These are phyloP conservation scores for Hydrophis major DNA, from an alignment of 2,797 vertebrate species.

Conservation along the genomic window DNA sequence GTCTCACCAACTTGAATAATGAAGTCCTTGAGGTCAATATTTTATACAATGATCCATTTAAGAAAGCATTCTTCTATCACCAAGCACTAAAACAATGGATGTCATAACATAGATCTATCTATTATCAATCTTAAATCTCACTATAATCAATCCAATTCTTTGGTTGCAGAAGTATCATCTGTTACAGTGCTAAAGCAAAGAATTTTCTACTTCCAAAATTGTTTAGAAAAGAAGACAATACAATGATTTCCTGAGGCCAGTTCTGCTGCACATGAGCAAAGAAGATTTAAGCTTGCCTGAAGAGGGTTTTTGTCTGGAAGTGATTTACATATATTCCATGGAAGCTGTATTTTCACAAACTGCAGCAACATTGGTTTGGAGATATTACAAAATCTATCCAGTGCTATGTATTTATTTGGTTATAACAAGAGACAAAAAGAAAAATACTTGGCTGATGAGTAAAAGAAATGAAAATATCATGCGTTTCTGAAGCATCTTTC, in stretches of 20 bases:
- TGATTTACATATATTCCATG: slow-evolving; percentile 62
- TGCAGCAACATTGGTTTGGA: slow-evolving; percentile 24
- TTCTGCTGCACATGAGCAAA: slow-evolving; percentile 38
- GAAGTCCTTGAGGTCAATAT: slow-evolving; percentile 90
- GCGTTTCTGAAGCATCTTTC: not conserved
- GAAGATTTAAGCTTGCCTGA: slow-evolving; percentile 67
- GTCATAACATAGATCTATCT: slow-evolving; percentile 85
- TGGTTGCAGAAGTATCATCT: slow-evolving; percentile 53
- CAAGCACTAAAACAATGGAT: slow-evolving; percentile 88
- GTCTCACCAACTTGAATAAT: slow-evolving; percentile 87
- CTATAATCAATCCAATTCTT: slow-evolving; percentile 88
- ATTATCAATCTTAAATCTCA: slow-evolving; percentile 86
- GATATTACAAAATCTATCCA: slow-evolving; percentile 37
- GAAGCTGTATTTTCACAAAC: slow-evolving; percentile 34
- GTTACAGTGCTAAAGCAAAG: slow-evolving; percentile 66
- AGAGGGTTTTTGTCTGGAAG: slow-evolving; percentile 35
- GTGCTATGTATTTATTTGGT: slow-evolving; percentile 16
- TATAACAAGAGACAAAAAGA: slow-evolving; percentile 9
- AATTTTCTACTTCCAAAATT: slow-evolving; percentile 66
- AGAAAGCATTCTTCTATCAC: slow-evolving; percentile 81
- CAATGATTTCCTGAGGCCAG: slow-evolving; percentile 70
- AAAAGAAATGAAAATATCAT: slow-evolving; percentile 7
- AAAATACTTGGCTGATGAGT: not conserved
- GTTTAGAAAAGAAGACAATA: slow-evolving; percentile 68
- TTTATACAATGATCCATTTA: slow-evolving; percentile 94